Conservation (phyloP, 2,888 invertebrate species). For the Noctua comes region DNA sequence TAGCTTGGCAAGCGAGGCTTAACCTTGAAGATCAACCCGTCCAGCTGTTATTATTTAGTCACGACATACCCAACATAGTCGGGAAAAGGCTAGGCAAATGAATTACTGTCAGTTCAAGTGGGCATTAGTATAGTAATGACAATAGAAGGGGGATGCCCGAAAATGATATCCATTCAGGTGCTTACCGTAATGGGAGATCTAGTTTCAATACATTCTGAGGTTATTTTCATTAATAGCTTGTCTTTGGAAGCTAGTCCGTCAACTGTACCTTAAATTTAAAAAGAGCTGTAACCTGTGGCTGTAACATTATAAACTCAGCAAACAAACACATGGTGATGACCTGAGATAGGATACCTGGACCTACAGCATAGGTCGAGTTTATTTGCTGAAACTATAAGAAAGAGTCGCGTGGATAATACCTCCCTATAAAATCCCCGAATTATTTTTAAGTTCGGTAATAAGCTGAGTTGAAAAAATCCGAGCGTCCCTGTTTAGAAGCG, state of each 20-base stretch:
- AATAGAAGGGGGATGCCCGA: conserved; percentile 1
- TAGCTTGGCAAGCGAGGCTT: neutral
- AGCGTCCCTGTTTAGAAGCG: too few relatives aligned
- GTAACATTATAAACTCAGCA: too few relatives aligned
- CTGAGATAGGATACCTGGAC: neutral
- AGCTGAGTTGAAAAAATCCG: too few relatives aligned
- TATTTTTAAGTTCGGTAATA: too few relatives aligned
- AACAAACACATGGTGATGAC: neutral
- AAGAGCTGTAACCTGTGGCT: neutral
- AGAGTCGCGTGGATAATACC: too few relatives aligned
- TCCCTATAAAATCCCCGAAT: too few relatives aligned
- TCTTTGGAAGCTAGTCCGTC: neutral
- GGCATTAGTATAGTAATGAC: neutral
- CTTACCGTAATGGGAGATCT: conserved; percentile 27
- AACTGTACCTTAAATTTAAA: neutral
- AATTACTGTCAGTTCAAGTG: neutral
- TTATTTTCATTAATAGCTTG: neutral
- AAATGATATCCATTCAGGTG: conserved; percentile 24
- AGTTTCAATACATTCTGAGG: neutral
- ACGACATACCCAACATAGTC: too few relatives aligned
- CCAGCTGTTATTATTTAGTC: neutral
- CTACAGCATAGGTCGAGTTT: neutral
- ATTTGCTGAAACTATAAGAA: too few relatives aligned
- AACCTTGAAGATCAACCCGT: neutral
- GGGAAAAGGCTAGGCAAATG: too few relatives aligned